phyloP scores from a whole-genome alignment of 1,140 invertebrate species.

The Trypoxylus dichotomus region DNA sequence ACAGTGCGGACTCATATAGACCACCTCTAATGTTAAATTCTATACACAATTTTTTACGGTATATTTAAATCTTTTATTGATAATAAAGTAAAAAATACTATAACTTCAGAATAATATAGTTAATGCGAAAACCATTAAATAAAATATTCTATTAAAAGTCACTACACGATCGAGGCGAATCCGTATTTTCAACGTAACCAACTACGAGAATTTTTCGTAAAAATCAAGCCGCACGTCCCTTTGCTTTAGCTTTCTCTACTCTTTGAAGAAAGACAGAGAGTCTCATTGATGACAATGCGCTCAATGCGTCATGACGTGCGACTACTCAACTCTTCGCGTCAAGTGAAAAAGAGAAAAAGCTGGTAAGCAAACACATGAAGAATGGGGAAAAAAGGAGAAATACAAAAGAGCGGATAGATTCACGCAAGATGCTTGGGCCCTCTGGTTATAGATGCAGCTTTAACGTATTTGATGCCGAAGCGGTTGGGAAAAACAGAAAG shows the following conservation, averaged over 20 bases:
- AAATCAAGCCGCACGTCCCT: too few relatives aligned
- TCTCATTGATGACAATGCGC: not conserved
- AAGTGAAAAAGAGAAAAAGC: conserved; percentile 9
- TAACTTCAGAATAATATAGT: too few relatives aligned
- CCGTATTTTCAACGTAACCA: not conserved
- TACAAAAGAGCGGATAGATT: not conserved
- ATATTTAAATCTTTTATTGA: too few relatives aligned
- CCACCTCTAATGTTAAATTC: too few relatives aligned
- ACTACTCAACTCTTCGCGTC: not conserved
- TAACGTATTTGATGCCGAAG: not conserved
- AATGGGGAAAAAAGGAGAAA: not conserved
- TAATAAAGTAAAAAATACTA: too few relatives aligned
- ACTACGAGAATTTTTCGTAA: not conserved
- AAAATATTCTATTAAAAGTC: too few relatives aligned
- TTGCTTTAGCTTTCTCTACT: too few relatives aligned
- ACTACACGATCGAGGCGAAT: not conserved
- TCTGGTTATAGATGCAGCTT: conserved; percentile 17
- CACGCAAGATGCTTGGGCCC: conserved; percentile 1
- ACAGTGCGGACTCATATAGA: too few relatives aligned
- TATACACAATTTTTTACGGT: too few relatives aligned
- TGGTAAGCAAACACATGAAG: conserved; percentile 7
- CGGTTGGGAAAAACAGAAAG: not conserved
- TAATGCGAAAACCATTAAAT: too few relatives aligned
- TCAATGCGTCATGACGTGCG: not conserved
- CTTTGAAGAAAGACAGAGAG: not conserved